Base-by-base conservation (phyloP, 2,797 vertebrate species). In the Rhadinocentrus ornatus region DNA sequence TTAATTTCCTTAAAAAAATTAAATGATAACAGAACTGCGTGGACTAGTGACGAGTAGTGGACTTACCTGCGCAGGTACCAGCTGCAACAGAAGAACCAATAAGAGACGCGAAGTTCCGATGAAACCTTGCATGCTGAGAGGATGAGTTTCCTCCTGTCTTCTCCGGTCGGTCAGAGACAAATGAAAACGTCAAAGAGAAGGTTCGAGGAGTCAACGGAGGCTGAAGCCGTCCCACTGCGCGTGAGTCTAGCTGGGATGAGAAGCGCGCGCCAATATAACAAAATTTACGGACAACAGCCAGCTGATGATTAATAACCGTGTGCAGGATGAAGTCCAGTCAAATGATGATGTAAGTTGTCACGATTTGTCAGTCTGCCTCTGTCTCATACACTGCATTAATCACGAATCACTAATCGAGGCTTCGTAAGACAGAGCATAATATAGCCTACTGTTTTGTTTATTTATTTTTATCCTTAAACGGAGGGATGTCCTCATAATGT, bases 61-160 rank as follows among this genome's bases (percentile, higher is more conserved):
- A 20, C 0, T 84, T 88, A 93, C 91, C 88, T 93, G 91, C 27
- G 77, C 89, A 85, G 81, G 88, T 83, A 56, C 31, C 37, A 72
- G 68, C 10, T 81, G 82, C 22, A 83, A 60, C 62, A 88, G 55
- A 64, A 87, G 58, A 15, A 82, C 58, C 65, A 82, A 26, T 4
- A 83, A 46, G 64, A 91, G 60, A 3, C 52, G 78, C 26, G 64
- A 69, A 31, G 69, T 1, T 50, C 66, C 74, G 59, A 41, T 12
- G 54, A 83, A 59, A 69, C 46, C 66, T 35, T 60, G 60, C 91
- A 91, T 90, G 1, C 7, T 67, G 65, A 48, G 35, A 24, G 44
- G 41, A 74, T 18, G 1, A 57, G 39, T 48, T 20, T 5, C 29
- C 32, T 56, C 50, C 44, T 46, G 55, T 75, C 27, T 8, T 3